A percentile compares a stretch with the other conserved stretches of the same genome.
Conservation (phyloP, 2,113 vertebrate species). For the Jacana jacana region DNA sequence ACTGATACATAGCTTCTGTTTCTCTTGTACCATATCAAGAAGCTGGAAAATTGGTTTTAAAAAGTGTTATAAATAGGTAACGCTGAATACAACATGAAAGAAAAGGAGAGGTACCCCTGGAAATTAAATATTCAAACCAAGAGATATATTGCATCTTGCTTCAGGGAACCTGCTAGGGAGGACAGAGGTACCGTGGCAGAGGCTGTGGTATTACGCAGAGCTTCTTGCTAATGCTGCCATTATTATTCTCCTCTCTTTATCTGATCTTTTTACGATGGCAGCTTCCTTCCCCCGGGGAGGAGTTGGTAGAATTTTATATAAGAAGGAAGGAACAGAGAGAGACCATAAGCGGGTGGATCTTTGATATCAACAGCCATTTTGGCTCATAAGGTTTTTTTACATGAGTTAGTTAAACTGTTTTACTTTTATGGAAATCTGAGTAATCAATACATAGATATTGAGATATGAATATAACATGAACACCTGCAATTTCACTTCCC, state of each 20-base stretch:
- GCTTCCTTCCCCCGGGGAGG: slow-evolving; percentile 22
- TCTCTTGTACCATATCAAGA: neutral
- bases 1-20: neutral
- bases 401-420: neutral
- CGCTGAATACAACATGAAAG: slow-evolving; percentile 60
- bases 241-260: slow-evolving; percentile 39
- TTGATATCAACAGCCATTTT: slow-evolving; percentile 4
- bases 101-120: slow-evolving; percentile 33
- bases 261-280: neutral
- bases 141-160: slow-evolving; percentile 52
- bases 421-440: neutral
- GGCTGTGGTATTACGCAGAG: neutral
- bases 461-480: neutral
- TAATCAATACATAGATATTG: slow-evolving; percentile 9
- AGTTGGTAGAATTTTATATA: neutral
- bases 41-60: slow-evolving; percentile 43
- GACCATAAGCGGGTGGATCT: neutral
- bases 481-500: neutral
- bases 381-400: neutral
- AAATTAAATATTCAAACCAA: slow-evolving; percentile 56
- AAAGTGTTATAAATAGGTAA: slow-evolving; percentile 50
- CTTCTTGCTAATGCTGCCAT: slow-evolving; percentile 44
- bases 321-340: neutral
- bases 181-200: neutral
- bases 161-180: slow-evolving; percentile 27